Evolutionary conservation across 1,140 invertebrate genomes (phyloP).

Genomic region (Euura saliciscinereae): DNA sequence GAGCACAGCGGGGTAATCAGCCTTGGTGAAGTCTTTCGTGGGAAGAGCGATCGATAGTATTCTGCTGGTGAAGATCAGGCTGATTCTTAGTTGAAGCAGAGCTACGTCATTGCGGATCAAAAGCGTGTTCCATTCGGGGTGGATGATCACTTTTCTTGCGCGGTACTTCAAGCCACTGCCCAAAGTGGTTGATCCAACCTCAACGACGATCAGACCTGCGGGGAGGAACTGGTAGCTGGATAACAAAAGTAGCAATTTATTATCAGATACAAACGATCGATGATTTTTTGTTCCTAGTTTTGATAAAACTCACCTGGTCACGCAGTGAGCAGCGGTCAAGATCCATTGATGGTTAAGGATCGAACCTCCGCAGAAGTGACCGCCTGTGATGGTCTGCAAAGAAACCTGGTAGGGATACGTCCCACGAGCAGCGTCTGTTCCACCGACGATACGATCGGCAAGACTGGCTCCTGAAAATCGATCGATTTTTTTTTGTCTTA

Average conservation of each 20-base stretch:
- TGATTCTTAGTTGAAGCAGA: slow-evolving; percentile 43
- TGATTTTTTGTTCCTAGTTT: not conserved
- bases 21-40: slow-evolving; percentile 43
- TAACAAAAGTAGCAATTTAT: not conserved
- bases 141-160: slow-evolving; percentile 52
- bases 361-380: slow-evolving; percentile 64
- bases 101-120: slow-evolving; percentile 51
- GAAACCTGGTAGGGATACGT: slow-evolving; percentile 61
- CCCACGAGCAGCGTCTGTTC: slow-evolving; percentile 37
- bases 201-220: slow-evolving; percentile 44
- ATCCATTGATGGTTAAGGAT: slow-evolving; percentile 60
- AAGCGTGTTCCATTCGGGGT: slow-evolving; percentile 57
- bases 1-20: slow-evolving; percentile 50
- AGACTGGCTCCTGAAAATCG: not conserved
- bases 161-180: slow-evolving; percentile 56
- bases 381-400: slow-evolving; percentile 42
- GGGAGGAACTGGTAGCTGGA: not conserved
- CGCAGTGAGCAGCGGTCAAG: slow-evolving; percentile 66
- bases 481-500: not conserved
- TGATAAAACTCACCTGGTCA: slow-evolving; percentile 37
- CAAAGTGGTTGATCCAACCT: slow-evolving; percentile 60
- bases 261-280: not conserved
- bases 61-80: slow-evolving; percentile 48
- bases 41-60: slow-evolving; percentile 54
- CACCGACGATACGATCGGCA: slow-evolving; percentile 49